These are phyloP conservation scores for Semnornis frantzii DNA, from an alignment of 2,113 vertebrate species.

Conservation along the genomic window DNA sequence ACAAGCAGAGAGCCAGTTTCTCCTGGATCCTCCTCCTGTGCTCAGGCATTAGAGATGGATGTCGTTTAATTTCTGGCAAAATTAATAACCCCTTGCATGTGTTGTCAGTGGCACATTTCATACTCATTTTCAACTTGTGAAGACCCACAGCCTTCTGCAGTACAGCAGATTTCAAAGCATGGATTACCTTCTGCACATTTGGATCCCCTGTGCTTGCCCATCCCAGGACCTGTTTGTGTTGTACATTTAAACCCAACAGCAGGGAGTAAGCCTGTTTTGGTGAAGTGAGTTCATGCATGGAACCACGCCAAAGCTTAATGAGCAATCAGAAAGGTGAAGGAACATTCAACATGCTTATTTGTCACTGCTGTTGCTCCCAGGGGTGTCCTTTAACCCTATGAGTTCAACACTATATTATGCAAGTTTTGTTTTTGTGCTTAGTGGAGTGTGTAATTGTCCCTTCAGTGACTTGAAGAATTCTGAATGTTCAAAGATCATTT, in stretches of 20 bases:
- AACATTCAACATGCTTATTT: conserved; percentile 38
- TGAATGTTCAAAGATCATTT: conserved; percentile 9
- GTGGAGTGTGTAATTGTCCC: conserved; percentile 54
- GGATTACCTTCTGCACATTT: background rate
- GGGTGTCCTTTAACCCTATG: conserved; percentile 10
- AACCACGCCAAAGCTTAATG: conserved; percentile 44
- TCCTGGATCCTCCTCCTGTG: background rate
- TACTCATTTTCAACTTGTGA: background rate
- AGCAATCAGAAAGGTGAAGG: conserved; percentile 53
- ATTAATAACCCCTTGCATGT: background rate
- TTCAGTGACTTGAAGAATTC: conserved; percentile 14
- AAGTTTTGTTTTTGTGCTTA: conserved; percentile 25
- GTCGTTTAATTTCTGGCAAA: background rate
- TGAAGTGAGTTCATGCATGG: conserved; percentile 36
- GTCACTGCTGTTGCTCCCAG: conserved; percentile 16
- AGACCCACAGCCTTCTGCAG: background rate
- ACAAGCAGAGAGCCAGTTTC: background rate
- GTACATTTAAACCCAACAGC: background rate
- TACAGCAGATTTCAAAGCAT: background rate
- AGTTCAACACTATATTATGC: conserved; percentile 22
- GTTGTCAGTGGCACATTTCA: background rate
- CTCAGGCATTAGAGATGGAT: background rate
- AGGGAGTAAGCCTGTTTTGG: background rate
- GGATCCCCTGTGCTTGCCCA: background rate
- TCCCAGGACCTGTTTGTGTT: background rate